A percentile compares a stretch with the other conserved stretches of the same genome.
Evolutionary conservation across 2,888 invertebrate genomes (phyloP).

Genomic region (Drosophila bunnanda): DNA sequence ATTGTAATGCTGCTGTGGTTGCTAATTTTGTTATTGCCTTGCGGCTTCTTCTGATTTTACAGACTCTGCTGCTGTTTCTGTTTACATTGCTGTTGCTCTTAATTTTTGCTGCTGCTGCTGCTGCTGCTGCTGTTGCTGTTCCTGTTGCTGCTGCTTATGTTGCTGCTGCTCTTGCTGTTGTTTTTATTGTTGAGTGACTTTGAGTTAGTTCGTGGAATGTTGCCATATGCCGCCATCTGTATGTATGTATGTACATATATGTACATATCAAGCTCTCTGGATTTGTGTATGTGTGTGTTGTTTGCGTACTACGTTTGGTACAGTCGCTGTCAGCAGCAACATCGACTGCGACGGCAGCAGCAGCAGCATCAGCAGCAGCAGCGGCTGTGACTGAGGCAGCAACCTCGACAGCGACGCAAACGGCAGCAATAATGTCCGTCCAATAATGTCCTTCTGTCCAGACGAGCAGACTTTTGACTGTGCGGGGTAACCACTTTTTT

Average conservation of each 20-base stretch:
- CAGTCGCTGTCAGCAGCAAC: slow-evolving; percentile 69
- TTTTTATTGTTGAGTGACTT: slow-evolving; percentile 43
- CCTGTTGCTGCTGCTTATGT: slow-evolving; percentile 16
- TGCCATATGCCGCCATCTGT: slow-evolving; percentile 79
- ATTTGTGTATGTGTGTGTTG: slow-evolving; percentile 39
- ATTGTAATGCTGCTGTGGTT: not conserved
- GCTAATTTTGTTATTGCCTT: not conserved
- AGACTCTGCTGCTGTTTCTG: slow-evolving; percentile 9
- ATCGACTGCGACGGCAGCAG: slow-evolving; percentile 39
- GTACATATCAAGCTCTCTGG: slow-evolving; percentile 37
- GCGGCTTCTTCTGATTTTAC: not conserved
- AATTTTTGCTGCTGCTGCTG: slow-evolving; percentile 23
- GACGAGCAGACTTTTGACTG: slow-evolving; percentile 78
- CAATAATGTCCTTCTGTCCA: slow-evolving; percentile 57
- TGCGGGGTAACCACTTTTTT: slow-evolving; percentile 77
- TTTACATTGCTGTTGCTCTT: slow-evolving; percentile 33
- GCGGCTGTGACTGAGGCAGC: slow-evolving; percentile 38
- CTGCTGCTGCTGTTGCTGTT: slow-evolving; percentile 22
- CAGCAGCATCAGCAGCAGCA: slow-evolving; percentile 32
- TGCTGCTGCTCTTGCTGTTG: slow-evolving; percentile 16
- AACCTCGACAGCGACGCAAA: slow-evolving; percentile 48
- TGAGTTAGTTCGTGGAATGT: slow-evolving; percentile 72
- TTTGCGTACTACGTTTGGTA: slow-evolving; percentile 66
- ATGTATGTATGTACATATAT: slow-evolving; percentile 30
- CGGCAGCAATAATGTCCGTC: slow-evolving; percentile 71